Conservation (phyloP, 2,797 vertebrate genomes). For the Phoxinus dragarum region DNA sequence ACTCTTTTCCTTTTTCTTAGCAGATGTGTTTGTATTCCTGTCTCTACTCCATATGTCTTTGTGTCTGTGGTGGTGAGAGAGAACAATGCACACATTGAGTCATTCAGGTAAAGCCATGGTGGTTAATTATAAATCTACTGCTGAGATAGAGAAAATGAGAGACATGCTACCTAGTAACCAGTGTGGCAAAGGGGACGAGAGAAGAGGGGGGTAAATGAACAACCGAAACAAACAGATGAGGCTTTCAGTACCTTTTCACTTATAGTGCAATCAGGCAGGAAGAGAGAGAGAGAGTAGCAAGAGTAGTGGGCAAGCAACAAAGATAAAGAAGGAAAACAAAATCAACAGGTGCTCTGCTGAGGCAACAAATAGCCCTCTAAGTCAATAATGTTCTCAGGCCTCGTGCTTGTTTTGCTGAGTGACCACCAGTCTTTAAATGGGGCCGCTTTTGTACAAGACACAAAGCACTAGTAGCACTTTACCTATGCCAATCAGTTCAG, state of each 20-base stretch:
- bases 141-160: slow-evolving; percentile 60
- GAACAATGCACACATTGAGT: slow-evolving; percentile 75
- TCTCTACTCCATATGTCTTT: slow-evolving; percentile 58
- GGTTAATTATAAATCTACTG: slow-evolving; percentile 80
- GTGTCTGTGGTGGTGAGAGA: slow-evolving; percentile 59
- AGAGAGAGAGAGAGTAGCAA: not conserved
- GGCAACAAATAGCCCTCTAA: slow-evolving; percentile 70
- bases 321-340: slow-evolving; percentile 27
- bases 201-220: slow-evolving; percentile 27
- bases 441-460: slow-evolving; percentile 5
- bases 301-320: slow-evolving; percentile 19
- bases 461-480: slow-evolving; percentile 6
- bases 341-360: slow-evolving; percentile 71
- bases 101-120: slow-evolving; percentile 70
- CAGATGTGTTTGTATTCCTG: slow-evolving; percentile 38
- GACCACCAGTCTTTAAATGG: slow-evolving; percentile 28
- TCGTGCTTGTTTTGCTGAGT: slow-evolving; percentile 50
- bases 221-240: slow-evolving; percentile 44
- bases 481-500: slow-evolving; percentile 23
- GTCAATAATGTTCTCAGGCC: slow-evolving; percentile 66
- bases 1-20: slow-evolving; percentile 16
- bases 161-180: slow-evolving; percentile 67
- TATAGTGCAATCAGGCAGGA: slow-evolving; percentile 44
- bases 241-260: slow-evolving; percentile 47
- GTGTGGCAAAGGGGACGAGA: slow-evolving; percentile 33